Percentiles rank a stretch among this genome's conserved stretches.
These are phyloP conservation scores for Limenitis camilla DNA, from an alignment of 2,888 invertebrate genomes.

Conservation along the genomic window DNA sequence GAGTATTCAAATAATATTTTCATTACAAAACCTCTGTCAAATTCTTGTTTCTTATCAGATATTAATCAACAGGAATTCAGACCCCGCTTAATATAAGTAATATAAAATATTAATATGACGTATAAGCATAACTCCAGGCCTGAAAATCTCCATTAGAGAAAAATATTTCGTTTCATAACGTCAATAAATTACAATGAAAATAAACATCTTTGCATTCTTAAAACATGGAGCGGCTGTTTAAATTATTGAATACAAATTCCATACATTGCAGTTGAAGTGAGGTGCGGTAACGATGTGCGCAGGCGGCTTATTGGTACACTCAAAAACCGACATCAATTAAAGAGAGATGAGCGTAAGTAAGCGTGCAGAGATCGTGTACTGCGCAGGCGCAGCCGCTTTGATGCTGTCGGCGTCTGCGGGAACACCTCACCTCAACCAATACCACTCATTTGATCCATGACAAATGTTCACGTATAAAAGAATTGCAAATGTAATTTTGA, in stretches of 20 bases:
- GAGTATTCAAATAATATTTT: too few relatives aligned
- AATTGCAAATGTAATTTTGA: conserved; percentile 23
- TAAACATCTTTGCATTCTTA: conserved; percentile 39
- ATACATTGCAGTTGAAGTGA: conserved; percentile 53
- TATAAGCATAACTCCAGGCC: conserved; percentile 4
- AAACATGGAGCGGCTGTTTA: conserved; percentile 43
- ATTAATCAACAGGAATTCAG: too few relatives aligned
- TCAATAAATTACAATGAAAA: conserved; percentile 40
- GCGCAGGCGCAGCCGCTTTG: conserved; percentile 37
- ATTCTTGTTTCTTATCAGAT: too few relatives aligned
- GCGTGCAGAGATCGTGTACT: conserved; percentile 19
- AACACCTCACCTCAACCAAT: conserved; percentile 26
- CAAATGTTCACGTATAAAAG: conserved; percentile 29
- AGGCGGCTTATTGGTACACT: conserved; percentile 57
- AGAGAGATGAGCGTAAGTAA: conserved; percentile 44
- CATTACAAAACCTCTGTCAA: too few relatives aligned
- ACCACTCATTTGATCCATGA: conserved; percentile 22
- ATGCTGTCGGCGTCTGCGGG: conserved; percentile 42
- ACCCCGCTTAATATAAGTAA: too few relatives aligned
- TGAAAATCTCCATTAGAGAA: conserved; percentile 19
- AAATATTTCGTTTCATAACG: conserved; percentile 34
- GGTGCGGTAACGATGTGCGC: conserved; percentile 46
- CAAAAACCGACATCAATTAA: conserved; percentile 70
- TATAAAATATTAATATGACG: conserved; percentile 1
- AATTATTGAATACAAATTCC: conserved; percentile 67